Conservation (phyloP, 2,888 invertebrate genomes). For the Cybosia mesomella region DNA sequence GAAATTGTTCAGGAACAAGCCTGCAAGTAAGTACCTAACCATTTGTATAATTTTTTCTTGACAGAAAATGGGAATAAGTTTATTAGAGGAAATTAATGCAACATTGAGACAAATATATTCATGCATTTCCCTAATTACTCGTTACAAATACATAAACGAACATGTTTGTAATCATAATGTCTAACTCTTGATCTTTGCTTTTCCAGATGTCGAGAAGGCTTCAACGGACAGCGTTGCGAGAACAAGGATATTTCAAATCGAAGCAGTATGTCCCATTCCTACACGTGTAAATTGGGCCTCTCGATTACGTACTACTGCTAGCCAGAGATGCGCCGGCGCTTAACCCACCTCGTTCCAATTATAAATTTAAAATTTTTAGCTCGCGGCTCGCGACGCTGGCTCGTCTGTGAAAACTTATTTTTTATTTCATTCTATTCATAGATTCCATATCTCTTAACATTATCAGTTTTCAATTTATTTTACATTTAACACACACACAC, state of each 20-base stretch:
- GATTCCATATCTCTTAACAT: constrained; percentile 36
- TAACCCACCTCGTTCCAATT: constrained; percentile 82
- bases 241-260: constrained; percentile 91
- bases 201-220: constrained; percentile 92
- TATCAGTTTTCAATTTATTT: constrained; percentile 33
- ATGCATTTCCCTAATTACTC: background rate
- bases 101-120: too few species aligned
- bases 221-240: constrained; percentile 93
- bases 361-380: constrained; percentile 69
- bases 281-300: constrained; percentile 93
- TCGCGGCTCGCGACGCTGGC: constrained; percentile 65
- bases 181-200: background rate
- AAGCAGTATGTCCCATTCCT: constrained; percentile 93
- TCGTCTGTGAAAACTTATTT: constrained; percentile 63
- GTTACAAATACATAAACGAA: background rate
- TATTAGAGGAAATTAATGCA: too few species aligned
- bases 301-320: constrained; percentile 93
- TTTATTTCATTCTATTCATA: constrained; percentile 49
- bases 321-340: constrained; percentile 76
- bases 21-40: constrained; percentile 92
- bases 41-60: background rate
- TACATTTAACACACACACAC: constrained; percentile 34
- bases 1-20: constrained; percentile 92
- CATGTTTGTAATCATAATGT: background rate
- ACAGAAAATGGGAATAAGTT: background rate